Percentiles rank a stretch among this genome's conserved stretches.
Conservation (phyloP, 2,113 vertebrate genomes). For the Willisornis vidua region DNA sequence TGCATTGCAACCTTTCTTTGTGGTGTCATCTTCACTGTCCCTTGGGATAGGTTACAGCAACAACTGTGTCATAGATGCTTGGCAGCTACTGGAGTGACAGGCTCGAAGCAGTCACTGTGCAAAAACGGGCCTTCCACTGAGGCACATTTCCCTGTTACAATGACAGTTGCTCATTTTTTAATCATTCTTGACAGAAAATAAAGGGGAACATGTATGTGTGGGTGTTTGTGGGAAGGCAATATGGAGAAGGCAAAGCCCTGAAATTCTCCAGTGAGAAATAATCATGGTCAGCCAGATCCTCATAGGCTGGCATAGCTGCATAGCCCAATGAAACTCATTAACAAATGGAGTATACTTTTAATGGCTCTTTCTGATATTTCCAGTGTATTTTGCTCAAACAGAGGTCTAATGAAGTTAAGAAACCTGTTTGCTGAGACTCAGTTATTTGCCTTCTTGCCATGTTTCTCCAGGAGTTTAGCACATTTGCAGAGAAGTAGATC, state of each 20-base stretch:
- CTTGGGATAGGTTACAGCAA: neutral
- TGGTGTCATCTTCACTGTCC: neutral
- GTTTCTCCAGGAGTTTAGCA: neutral
- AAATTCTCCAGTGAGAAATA: neutral
- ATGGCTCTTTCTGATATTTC: neutral
- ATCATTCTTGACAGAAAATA: neutral
- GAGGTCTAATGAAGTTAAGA: neutral
- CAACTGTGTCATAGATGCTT: neutral
- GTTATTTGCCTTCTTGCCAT: neutral
- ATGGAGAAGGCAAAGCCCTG: neutral
- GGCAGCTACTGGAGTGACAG: neutral
- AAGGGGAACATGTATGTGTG: neutral
- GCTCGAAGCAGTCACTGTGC: neutral
- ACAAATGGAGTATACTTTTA: neutral
- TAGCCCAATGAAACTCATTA: neutral
- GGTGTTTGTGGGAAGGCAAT: neutral
- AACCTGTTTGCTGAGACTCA: neutral
- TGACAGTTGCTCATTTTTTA: neutral
- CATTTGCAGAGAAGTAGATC: neutral
- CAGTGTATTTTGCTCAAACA: neutral
- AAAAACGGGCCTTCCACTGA: neutral
- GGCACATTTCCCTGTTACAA: neutral
- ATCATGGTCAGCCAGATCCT: neutral
- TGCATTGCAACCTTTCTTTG: neutral
- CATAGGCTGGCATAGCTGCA: neutral